A percentile compares a stretch with the other conserved stretches of the same genome.
Conservation (phyloP, 2,888 invertebrate genomes). For the Mechanitis messenoides region DNA sequence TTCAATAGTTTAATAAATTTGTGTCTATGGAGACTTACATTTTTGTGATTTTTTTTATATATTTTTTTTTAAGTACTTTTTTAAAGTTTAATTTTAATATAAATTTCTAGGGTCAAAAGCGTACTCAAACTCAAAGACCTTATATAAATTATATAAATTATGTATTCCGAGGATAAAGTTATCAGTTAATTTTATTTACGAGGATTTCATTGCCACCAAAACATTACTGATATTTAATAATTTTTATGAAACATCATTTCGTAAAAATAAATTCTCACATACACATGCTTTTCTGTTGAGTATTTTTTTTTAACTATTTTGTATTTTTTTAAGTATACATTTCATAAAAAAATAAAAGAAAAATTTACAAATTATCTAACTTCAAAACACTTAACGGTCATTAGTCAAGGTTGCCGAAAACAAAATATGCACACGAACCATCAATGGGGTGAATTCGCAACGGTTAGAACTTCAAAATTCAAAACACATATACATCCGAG, state of each 20-base stretch:
- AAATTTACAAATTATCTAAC: constrained; percentile 14
- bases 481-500: constrained; percentile 19
- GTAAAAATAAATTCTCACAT: constrained; percentile 14
- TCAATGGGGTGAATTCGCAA: constrained; percentile 39
- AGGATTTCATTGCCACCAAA: constrained; percentile 5
- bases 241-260: constrained; percentile 14
- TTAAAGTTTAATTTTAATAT: no score
- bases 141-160: not conserved
- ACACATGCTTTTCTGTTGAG: not conserved
- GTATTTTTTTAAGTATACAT: constrained; percentile 4
- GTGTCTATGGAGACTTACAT: no score
- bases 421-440: constrained; percentile 38
- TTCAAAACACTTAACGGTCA: constrained; percentile 15
- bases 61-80: no score
- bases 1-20: no score
- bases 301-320: not conserved
- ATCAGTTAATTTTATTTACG: not conserved
- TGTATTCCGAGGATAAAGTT: not conserved
- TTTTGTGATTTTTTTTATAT: no score
- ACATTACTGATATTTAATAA: constrained; percentile 16
- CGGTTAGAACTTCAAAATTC: constrained; percentile 29
- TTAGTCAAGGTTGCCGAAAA: constrained; percentile 29
- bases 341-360: constrained; percentile 7
- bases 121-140: not conserved
- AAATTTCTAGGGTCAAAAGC: no score